Percentiles rank a stretch among this genome's conserved stretches.
Conservation (phyloP, 1,140 invertebrate genomes). For the Tetraneura akinire region DNA sequence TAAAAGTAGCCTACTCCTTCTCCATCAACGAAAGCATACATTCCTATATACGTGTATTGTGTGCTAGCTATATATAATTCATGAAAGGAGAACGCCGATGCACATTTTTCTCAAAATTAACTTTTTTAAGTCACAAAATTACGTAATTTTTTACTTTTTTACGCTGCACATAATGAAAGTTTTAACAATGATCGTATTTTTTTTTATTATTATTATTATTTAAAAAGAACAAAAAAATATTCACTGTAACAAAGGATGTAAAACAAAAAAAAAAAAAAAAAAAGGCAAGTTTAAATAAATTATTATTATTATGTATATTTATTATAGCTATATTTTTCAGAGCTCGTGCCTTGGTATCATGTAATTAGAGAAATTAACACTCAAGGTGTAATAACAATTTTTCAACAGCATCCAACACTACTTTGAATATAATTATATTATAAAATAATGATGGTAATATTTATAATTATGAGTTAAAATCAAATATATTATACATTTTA, state of each 20-base stretch:
- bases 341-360: neutral
- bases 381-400: constrained; percentile 11
- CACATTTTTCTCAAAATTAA: neutral
- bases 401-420: neutral
- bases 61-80: neutral
- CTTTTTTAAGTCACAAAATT: neutral
- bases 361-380: constrained; percentile 12
- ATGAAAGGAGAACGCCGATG: neutral
- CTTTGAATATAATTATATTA: neutral
- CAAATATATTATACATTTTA: neutral
- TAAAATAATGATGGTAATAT: constrained; percentile 12
- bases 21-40: neutral
- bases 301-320: constrained; percentile 14
- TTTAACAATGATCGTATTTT: neutral
- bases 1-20: neutral
- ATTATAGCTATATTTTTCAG: neutral
- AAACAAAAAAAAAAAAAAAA: too few relatives aligned
- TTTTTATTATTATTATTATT: neutral
- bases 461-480: neutral
- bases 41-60: neutral
- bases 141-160: neutral
- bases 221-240: neutral
- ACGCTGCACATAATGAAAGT: neutral
- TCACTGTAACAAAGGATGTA: neutral
- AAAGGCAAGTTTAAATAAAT: neutral